Percentiles rank a stretch among this genome's conserved stretches.
Evolutionary conservation across 2,797 vertebrate species (phyloP).

Genomic region (Oryzias dopingdopingensis): DNA sequence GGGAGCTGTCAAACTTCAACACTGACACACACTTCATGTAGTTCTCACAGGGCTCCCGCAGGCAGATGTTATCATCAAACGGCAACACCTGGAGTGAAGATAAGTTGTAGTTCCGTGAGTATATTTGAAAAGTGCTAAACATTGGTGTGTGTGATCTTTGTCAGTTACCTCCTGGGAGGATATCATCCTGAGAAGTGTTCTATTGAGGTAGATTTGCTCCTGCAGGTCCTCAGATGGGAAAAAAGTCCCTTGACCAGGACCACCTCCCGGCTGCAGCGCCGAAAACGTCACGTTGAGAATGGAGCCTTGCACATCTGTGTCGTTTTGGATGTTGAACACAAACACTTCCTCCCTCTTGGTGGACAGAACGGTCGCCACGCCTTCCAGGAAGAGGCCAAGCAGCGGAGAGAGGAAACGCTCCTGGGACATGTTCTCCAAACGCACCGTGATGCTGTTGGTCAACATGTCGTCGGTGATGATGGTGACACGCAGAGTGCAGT

Average conservation of each 20-base stretch:
- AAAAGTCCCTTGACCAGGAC: conserved; percentile 77
- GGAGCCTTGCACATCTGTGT: conserved; percentile 90
- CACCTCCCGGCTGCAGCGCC: conserved; percentile 86
- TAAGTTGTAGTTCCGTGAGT: not conserved
- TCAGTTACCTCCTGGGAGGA: conserved; percentile 83
- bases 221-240: conserved; percentile 95
- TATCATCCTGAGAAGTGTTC: conserved; percentile 87
- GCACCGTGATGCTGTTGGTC: conserved; percentile 97
- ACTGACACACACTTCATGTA: conserved; percentile 99
- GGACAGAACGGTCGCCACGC: conserved; percentile 91
- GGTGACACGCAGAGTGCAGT: conserved; percentile 90
- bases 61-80: conserved; percentile 97
- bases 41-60: conserved; percentile 98
- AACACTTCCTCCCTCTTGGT: conserved; percentile 89
- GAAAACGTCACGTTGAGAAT: conserved; percentile 97
- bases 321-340: conserved; percentile 95
- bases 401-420: conserved; percentile 94
- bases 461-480: conserved; percentile 98
- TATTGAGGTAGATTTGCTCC: conserved; percentile 97
- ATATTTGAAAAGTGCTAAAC: too few species aligned
- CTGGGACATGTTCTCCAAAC: conserved; percentile 98
- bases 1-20: conserved; percentile 93
- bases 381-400: conserved; percentile 89
- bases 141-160: too few species aligned
- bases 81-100: conserved; percentile 81